Base-by-base conservation (phyloP, 2,797 vertebrate genomes). In the Acomys russatus region DNA sequence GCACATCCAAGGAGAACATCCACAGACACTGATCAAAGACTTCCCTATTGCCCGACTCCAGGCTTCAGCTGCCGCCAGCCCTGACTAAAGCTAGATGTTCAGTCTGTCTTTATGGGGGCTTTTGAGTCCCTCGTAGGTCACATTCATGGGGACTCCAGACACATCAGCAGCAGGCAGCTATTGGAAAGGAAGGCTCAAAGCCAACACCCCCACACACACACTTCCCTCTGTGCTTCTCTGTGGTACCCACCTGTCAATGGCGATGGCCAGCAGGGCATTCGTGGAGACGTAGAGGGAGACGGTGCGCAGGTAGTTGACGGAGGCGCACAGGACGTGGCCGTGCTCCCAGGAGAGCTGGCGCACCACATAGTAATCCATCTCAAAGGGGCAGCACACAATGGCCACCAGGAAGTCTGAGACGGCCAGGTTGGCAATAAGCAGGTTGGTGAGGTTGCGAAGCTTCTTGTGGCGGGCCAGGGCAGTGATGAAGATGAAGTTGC, bases 341-440 rank as follows among this genome's bases (percentile, higher is more conserved):
- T 99, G 99, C 95, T 99, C 98, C 99, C 99, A 99, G 84, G 99
- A 99, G 28, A 99, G 99, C 97, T 99, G 99, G 79, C 99, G 99
- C 9, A 99, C 99, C 96, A 99, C 99, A 0, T 99, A 99, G 98
- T 99, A 99, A 98, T 99, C 99, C 99, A 99, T 99, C 96, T 99
- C 99, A 33, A 99, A 99, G 0, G 99, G 99, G 87, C 99, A 99
- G 98, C 99, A 99, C 96, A 99, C 99, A 0, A 99, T 99, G 3
- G 99, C 99, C 97, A 99, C 99, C 0, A 99, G 98, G 97, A 99
- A 99, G 98, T 99, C 99, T 0, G 99, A 99, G 97, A 99, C 98
- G 68, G 99, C 99, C 98, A 99, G 98, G 97, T 99, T 99, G 92
- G 99, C 99, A 0, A 99, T 99, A 80, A 99, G 99, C 90, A 99